phyloP scores from a whole-genome alignment of 2,888 invertebrate genomes.

The Drosophila lutescens region DNA sequence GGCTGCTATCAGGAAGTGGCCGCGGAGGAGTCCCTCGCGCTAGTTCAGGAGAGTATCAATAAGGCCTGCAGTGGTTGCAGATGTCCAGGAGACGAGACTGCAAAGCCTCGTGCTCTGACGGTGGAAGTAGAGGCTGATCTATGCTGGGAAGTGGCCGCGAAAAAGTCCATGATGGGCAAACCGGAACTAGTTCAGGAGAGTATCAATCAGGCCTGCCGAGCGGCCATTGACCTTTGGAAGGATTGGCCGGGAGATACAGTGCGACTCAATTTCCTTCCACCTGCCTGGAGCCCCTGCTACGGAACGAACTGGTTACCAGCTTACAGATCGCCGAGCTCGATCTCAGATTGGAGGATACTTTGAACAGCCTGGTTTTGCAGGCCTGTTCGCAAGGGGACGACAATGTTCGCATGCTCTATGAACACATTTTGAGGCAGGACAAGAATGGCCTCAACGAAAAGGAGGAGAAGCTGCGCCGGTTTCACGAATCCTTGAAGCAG shows the following conservation, averaged over 20 bases:
- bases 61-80: no score
- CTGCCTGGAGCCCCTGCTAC: slow-evolving; percentile 30
- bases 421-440: slow-evolving; percentile 51
- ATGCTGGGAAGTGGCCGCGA: not conserved
- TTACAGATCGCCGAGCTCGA: slow-evolving; percentile 40
- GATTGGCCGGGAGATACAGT: slow-evolving; percentile 39
- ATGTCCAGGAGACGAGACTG: not conserved
- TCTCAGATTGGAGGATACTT: slow-evolving; percentile 35
- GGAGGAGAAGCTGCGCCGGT: slow-evolving; percentile 3
- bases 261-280: slow-evolving; percentile 41
- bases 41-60: not conserved
- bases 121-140: not conserved
- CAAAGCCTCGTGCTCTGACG: not conserved
- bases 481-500: slow-evolving; percentile 2
- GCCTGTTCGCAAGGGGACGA: slow-evolving; percentile 41
- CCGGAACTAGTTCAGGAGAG: not conserved
- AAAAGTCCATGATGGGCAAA: not conserved
- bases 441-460: slow-evolving; percentile 23
- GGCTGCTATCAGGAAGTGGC: not conserved
- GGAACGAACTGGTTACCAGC: slow-evolving; percentile 23
- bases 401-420: slow-evolving; percentile 55
- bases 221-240: slow-evolving; percentile 46
- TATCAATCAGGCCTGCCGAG: not conserved
- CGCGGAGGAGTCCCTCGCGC: no score
- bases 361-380: slow-evolving; percentile 39